Conservation (phyloP, 35 echinoderm and acorn worm genomes). For the Ophiothrix spiculata region DNA sequence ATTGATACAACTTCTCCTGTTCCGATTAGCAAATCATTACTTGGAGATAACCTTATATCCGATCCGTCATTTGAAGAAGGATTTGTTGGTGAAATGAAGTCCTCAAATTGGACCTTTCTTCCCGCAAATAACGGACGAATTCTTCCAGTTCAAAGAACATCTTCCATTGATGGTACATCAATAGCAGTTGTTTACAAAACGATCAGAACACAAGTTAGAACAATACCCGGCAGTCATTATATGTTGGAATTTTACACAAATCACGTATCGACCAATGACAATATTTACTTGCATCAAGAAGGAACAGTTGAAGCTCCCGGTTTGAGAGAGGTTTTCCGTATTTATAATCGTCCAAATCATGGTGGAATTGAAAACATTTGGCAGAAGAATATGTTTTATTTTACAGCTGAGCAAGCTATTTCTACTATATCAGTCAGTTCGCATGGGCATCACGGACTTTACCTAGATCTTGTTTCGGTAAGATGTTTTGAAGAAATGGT, state of each 20-base stretch:
- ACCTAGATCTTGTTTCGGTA: background rate
- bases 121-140: background rate
- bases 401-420: background rate
- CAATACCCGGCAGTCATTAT: background rate
- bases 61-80: conserved; percentile 29
- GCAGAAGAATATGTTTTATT: background rate
- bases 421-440: background rate
- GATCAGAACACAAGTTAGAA: background rate
- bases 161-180: background rate
- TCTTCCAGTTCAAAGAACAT: background rate
- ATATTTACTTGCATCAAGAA: conserved; percentile 19
- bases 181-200: background rate
- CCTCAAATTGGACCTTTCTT: background rate
- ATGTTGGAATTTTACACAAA: background rate
- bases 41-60: conserved; percentile 9
- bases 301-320: conserved; percentile 6
- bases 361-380: background rate
- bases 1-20: conserved; percentile 13
- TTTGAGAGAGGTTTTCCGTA: conserved; percentile 15
- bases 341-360: conserved; percentile 1
- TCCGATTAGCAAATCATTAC: background rate
- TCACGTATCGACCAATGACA: background rate
- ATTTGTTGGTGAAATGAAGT: background rate
- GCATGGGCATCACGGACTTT: background rate
- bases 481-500: background rate